Percentiles rank a stretch among this genome's conserved stretches.
Evolutionary conservation across 2,797 vertebrate species (phyloP).

Genomic region (Cyclura pinguis): DNA sequence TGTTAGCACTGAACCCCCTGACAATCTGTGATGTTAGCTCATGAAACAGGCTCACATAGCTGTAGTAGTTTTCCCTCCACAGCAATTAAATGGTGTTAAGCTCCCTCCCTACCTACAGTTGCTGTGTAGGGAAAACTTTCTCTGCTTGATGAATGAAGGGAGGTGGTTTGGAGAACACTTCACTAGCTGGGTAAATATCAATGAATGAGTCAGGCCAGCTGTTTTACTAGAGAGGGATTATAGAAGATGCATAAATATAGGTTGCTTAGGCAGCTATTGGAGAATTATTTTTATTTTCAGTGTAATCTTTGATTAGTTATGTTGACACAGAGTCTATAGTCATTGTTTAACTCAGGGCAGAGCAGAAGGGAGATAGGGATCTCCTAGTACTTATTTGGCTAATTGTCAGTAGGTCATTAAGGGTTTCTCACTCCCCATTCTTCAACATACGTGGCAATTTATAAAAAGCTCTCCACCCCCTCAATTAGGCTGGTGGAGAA

Average conservation of each 20-base stretch:
- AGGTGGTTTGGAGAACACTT: neutral
- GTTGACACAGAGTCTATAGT: neutral
- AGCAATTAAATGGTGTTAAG: neutral
- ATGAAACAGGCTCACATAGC: neutral
- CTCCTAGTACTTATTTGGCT: neutral
- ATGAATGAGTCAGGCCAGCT: constrained; percentile 20
- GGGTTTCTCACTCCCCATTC: neutral
- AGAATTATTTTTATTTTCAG: constrained; percentile 3
- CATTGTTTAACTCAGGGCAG: neutral
- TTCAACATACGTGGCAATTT: neutral
- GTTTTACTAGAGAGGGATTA: neutral
- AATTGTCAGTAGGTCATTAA: too few species aligned
- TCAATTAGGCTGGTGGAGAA: neutral
- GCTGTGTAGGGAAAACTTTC: constrained; percentile 14
- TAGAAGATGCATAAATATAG: neutral
- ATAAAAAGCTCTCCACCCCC: neutral
- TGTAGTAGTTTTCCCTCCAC: neutral
- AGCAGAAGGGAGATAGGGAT: neutral
- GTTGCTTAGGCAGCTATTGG: neutral
- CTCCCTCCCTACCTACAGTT: constrained; percentile 10
- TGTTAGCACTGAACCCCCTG: neutral
- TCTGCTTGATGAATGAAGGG: neutral
- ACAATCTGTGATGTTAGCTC: neutral
- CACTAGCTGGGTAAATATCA: constrained; percentile 1
- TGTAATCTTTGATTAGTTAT: constrained; percentile 13